These are phyloP conservation scores for Cacoxenus indagator DNA, from an alignment of 2,888 invertebrate genomes.

Conservation along the genomic window DNA sequence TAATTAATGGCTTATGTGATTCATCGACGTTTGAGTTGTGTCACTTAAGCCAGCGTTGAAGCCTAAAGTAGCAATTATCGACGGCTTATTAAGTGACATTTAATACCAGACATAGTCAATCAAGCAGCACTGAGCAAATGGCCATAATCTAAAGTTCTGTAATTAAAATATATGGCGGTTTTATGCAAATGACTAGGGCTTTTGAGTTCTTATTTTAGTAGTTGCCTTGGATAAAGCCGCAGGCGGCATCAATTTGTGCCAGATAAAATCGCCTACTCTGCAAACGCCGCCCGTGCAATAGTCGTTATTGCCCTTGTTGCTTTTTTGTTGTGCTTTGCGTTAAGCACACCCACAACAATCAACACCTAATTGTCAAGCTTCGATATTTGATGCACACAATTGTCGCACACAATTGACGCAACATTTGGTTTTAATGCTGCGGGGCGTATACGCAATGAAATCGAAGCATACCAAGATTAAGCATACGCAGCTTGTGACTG, in stretches of 20 bases:
- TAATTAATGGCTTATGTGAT: background rate
- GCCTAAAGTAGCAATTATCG: conserved; percentile 1
- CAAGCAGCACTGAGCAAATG: no score
- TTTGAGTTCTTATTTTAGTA: no score
- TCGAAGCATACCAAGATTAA: background rate
- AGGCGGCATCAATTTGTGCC: background rate
- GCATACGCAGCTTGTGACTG: background rate
- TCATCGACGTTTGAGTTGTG: background rate
- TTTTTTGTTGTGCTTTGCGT: background rate
- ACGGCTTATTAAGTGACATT: conserved; percentile 11
- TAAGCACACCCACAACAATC: background rate
- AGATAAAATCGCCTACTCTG: no score
- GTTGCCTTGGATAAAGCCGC: background rate
- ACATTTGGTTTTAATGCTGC: background rate
- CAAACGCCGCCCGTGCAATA: no score
- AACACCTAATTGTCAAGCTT: background rate
- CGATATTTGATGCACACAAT: background rate
- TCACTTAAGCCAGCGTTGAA: background rate
- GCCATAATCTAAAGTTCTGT: background rate
- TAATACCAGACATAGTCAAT: background rate
- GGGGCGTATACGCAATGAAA: conserved; percentile 1
- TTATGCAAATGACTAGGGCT: background rate
- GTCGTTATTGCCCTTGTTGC: background rate
- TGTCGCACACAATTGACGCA: background rate
- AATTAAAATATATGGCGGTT: background rate